These are phyloP conservation scores for Trachemys scripta DNA, from an alignment of 2,113 vertebrate genomes.

Conservation along the genomic window DNA sequence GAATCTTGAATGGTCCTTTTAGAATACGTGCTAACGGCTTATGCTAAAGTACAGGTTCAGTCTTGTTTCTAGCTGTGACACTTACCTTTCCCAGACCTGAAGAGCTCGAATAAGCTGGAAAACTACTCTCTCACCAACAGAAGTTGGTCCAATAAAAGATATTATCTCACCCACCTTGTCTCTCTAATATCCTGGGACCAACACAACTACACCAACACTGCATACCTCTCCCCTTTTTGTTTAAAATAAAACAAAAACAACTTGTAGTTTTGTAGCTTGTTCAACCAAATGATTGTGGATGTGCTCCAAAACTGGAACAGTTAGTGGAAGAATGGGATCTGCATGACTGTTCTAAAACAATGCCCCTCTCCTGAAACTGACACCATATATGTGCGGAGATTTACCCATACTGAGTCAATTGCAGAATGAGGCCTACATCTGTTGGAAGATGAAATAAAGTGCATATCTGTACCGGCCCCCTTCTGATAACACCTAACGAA, in stretches of 20 bases:
- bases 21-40: too few relatives aligned
- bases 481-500: background rate
- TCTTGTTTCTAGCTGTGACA: too few relatives aligned
- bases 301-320: background rate
- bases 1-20: too few relatives aligned
- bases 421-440: background rate
- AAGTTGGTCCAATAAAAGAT: too few relatives aligned
- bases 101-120: too few relatives aligned
- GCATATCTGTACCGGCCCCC: background rate
- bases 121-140: too few relatives aligned
- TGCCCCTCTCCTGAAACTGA: background rate
- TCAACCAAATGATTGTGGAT: background rate
- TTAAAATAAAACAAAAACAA: background rate
- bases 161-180: too few relatives aligned
- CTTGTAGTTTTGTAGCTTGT: background rate
- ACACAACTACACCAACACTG: too few relatives aligned
- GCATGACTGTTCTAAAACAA: background rate
- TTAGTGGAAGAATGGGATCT: background rate
- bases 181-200: too few relatives aligned
- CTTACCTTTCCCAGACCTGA: too few relatives aligned
- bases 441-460: background rate
- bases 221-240: accelerated
- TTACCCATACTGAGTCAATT: background rate
- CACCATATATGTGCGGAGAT: too few relatives aligned
- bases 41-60: too few relatives aligned